Conservation (phyloP, 2,797 vertebrate species). For the Rhinophrynus dorsalis region DNA sequence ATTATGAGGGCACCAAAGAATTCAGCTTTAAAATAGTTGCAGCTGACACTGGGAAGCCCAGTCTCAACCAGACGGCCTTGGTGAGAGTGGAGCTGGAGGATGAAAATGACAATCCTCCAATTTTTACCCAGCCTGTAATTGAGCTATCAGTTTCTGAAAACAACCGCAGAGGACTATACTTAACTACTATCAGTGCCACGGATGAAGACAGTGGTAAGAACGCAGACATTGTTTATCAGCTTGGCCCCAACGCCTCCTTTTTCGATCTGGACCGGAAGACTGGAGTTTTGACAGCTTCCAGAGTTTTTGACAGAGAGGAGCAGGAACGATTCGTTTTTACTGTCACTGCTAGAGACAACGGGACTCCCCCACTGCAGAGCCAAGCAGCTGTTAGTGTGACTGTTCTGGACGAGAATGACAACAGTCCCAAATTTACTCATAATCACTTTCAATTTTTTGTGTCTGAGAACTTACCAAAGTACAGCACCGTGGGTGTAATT, state of each 20-base stretch:
- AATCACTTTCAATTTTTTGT: conserved; percentile 99
- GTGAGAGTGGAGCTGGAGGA: conserved; percentile 96
- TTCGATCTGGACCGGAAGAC: conserved; percentile 98
- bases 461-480: conserved; percentile 97
- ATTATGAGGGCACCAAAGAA: conserved; percentile 98
- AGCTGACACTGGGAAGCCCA: conserved; percentile 96
- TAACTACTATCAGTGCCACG: conserved; percentile 94
- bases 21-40: conserved; percentile 99
- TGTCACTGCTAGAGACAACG: conserved; percentile 96
- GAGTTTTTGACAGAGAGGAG: conserved; percentile 96
- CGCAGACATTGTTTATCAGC: conserved; percentile 97
- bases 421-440: conserved; percentile 98
- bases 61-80: conserved; percentile 95
- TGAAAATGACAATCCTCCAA: conserved; percentile 97
- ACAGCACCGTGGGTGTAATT: conserved; percentile 97
- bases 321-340: conserved; percentile 96
- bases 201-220: conserved; percentile 98
- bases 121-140: conserved; percentile 97
- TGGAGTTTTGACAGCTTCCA: conserved; percentile 92
- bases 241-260: conserved; percentile 96
- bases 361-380: conserved; percentile 93
- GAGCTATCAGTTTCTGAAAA: conserved; percentile 97
- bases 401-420: conserved; percentile 96
- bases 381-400: conserved; percentile 96
- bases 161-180: conserved; percentile 95